Evolutionary conservation across 2,888 invertebrate genomes (phyloP).

Genomic region (Odontocolon sp.): DNA sequence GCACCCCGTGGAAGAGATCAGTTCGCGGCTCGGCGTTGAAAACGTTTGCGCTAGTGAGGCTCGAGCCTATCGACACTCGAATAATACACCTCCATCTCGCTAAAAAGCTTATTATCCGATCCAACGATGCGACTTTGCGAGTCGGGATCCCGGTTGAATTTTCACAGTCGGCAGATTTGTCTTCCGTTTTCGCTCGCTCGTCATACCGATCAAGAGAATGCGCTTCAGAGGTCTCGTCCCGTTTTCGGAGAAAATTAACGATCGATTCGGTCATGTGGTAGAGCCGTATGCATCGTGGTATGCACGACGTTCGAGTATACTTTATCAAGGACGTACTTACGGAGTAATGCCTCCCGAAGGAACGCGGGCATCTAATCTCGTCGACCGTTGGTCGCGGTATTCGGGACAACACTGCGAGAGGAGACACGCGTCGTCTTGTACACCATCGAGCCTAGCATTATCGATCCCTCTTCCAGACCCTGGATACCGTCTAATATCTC

Average conservation of each 20-base stretch:
- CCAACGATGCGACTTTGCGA: neutral
- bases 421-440: slow-evolving; percentile 24
- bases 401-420: slow-evolving; percentile 10
- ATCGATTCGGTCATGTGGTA: no score
- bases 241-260: no score
- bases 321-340: slow-evolving; percentile 11
- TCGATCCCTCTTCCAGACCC: slow-evolving; percentile 39
- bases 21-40: slow-evolving; percentile 1
- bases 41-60: slow-evolving; percentile 6
- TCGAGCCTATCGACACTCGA: neutral
- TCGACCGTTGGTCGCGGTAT: slow-evolving; percentile 11
- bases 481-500: slow-evolving; percentile 54
- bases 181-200: no score
- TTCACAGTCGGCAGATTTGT: no score
- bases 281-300: no score
- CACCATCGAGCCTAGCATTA: slow-evolving; percentile 42
- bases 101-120: slow-evolving; percentile 4
- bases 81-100: neutral
- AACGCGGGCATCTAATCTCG: slow-evolving; percentile 2
- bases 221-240: no score
- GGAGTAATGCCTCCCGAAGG: slow-evolving; percentile 24
- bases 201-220: no score
- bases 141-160: no score
- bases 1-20: slow-evolving; percentile 28
- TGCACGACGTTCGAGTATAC: neutral